These are phyloP conservation scores for Macquaria ambigua DNA, from an alignment of 2,113 vertebrate species.

Conservation along the genomic window DNA sequence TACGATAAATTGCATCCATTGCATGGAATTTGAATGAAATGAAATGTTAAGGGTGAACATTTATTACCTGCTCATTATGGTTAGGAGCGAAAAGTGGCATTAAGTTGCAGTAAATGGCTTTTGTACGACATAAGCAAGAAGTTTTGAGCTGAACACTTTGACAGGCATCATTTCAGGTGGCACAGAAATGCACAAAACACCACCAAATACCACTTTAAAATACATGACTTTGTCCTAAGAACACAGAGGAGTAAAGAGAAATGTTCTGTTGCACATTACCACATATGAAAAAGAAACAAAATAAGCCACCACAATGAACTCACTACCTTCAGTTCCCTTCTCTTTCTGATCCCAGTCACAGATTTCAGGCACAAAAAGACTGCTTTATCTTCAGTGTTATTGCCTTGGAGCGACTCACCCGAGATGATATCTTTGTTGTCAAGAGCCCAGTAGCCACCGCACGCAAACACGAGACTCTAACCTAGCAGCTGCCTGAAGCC, in stretches of 20 bases:
- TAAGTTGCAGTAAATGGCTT: not conserved
- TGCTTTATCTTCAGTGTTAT: conserved; percentile 41
- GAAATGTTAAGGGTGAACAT: not conserved
- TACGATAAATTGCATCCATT: not conserved
- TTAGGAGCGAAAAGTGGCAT: not conserved
- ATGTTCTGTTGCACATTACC: not conserved
- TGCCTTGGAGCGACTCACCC: conserved; percentile 70
- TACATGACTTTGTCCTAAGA: not conserved
- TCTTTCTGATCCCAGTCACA: conserved; percentile 11
- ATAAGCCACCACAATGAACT: not conserved
- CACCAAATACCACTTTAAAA: not conserved
- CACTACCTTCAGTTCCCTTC: not conserved
- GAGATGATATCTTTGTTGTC: conserved; percentile 71
- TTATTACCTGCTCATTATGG: not conserved
- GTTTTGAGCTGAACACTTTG: not conserved
- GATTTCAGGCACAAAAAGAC: conserved; percentile 39
- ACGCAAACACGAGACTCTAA: conserved; percentile 74
- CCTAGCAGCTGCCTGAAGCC: conserved; percentile 75
- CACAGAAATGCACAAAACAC: not conserved
- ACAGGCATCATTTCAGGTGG: not conserved
- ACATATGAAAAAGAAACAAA: not conserved
- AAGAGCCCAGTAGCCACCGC: conserved; percentile 62
- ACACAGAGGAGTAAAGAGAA: not conserved
- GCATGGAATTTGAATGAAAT: not conserved
- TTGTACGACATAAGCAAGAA: not conserved